Percentiles rank a stretch among this genome's conserved stretches.
Conservation (phyloP, 2,113 vertebrate species). For the Ahaetulla prasina region DNA sequence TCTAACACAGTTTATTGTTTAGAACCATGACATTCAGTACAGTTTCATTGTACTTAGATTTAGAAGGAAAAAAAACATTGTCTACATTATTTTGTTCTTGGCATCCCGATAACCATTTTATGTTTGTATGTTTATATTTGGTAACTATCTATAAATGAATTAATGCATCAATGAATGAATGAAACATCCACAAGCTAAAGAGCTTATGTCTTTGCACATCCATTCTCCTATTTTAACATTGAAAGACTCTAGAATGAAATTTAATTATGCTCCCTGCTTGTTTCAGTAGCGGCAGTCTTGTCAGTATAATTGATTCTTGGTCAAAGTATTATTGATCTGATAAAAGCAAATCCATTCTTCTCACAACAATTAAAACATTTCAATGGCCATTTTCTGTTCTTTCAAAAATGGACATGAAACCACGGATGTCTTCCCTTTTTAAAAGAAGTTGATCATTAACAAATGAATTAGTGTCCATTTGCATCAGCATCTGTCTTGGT, state of each 20-base stretch:
- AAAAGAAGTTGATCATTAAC: constrained; percentile 63
- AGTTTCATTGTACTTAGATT: not conserved
- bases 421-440: constrained; percentile 47
- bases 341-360: constrained; percentile 76
- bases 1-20: not conserved
- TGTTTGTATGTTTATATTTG: not conserved
- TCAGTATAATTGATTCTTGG: constrained; percentile 73
- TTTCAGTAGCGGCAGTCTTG: constrained; percentile 61
- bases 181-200: constrained; percentile 12
- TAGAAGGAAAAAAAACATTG: constrained; percentile 19
- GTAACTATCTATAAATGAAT: not conserved
- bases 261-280: constrained; percentile 70
- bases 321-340: constrained; percentile 74
- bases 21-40: not conserved
- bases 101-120: not conserved
- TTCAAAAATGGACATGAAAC: constrained; percentile 58
- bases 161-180: not conserved
- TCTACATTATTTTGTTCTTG: not conserved
- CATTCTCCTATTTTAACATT: constrained; percentile 29
- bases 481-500: constrained; percentile 48
- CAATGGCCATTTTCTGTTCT: constrained; percentile 61
- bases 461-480: constrained; percentile 66
- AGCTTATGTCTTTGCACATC: constrained; percentile 2
- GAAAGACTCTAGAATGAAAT: constrained; percentile 58
- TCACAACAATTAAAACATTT: constrained; percentile 73